phyloP scores from a whole-genome alignment of 2,797 vertebrate species.

The Melanotaenia nigrans region DNA sequence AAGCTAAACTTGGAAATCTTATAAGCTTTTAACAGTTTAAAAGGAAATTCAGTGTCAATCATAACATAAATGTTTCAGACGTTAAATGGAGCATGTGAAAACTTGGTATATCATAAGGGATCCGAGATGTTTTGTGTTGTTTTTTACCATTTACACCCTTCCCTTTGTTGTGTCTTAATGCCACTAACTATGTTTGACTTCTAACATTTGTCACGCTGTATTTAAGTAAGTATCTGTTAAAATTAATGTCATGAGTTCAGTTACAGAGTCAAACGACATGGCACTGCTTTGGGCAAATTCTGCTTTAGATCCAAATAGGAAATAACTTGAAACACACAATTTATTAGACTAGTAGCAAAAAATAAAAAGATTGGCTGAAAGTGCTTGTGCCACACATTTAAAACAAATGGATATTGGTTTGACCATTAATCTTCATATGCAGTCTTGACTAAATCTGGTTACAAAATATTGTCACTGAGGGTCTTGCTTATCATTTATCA shows the following conservation, averaged over 20 bases:
- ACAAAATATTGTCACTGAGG: background rate
- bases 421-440: background rate
- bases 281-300: background rate
- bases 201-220: background rate
- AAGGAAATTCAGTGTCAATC: background rate
- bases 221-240: background rate
- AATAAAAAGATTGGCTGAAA: background rate
- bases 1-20: constrained; percentile 30
- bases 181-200: background rate
- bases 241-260: background rate
- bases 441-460: background rate
- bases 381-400: background rate
- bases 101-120: background rate
- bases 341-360: background rate
- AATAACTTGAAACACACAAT: background rate
- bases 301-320: background rate
- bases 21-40: constrained; percentile 41
- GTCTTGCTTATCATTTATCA: constrained; percentile 6
- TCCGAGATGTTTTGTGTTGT: background rate
- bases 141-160: background rate
- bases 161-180: background rate
- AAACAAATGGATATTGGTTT: background rate
- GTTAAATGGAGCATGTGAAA: background rate
- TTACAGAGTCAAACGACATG: background rate
- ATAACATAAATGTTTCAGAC: constrained; percentile 1